Evolutionary conservation across 2,888 invertebrate genomes (phyloP).

Genomic region (Tipula confusa): DNA sequence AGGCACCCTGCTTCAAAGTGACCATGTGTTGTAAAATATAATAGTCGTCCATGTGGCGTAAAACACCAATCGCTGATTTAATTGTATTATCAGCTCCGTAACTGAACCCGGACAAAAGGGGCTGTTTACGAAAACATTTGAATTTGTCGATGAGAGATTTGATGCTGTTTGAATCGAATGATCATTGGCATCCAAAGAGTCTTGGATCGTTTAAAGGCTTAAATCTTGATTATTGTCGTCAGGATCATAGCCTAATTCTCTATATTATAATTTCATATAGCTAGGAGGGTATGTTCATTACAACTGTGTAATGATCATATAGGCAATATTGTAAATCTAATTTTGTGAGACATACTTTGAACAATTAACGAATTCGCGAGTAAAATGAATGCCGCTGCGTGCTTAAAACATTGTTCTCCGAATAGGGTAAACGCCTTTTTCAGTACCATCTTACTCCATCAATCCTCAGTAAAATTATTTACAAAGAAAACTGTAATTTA

Average conservation of each 20-base stretch:
- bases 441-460: constrained; percentile 95
- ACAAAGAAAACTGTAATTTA: constrained; percentile 94
- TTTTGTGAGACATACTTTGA: constrained; percentile 80
- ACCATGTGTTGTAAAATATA: constrained; percentile 96
- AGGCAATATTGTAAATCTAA: constrained; percentile 95
- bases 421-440: constrained; percentile 97
- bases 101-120: constrained; percentile 69
- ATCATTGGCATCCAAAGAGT: constrained; percentile 75
- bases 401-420: constrained; percentile 93
- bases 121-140: constrained; percentile 97
- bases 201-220: constrained; percentile 94
- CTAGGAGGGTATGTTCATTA: constrained; percentile 75
- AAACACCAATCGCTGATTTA: constrained; percentile 48
- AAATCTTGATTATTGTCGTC: constrained; percentile 66
- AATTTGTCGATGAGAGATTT: constrained; percentile 61
- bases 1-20: constrained; percentile 98
- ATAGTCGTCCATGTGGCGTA: constrained; percentile 85
- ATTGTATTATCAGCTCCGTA: constrained; percentile 52
- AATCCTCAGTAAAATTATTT: constrained; percentile 87
- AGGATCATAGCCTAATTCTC: constrained; percentile 69
- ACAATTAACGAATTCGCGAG: constrained; percentile 83
- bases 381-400: constrained; percentile 97
- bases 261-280: constrained; percentile 69
- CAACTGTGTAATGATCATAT: constrained; percentile 84
- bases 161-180: constrained; percentile 42